Conservation (phyloP, 2,113 vertebrate genomes). For the Mustelus asterias region DNA sequence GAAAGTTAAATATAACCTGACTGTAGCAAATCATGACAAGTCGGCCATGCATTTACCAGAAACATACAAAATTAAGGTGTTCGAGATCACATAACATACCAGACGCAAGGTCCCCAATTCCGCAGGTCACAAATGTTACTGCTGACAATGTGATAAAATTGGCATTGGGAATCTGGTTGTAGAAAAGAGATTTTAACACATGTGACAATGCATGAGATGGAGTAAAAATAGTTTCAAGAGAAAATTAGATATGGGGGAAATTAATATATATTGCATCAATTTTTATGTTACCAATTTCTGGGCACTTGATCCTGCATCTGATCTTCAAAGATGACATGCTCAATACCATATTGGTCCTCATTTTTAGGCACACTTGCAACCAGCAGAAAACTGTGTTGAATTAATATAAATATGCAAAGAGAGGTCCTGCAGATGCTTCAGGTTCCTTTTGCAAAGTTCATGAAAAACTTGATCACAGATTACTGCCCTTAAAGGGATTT, state of each 20-base stretch:
- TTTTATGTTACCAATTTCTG: background rate
- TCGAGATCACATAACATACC: background rate
- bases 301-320: background rate
- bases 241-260: background rate
- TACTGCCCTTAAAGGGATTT: too few species aligned
- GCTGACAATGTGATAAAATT: background rate
- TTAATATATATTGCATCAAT: background rate
- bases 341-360: background rate
- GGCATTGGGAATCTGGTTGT: background rate
- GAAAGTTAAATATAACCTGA: background rate
- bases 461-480: too few species aligned
- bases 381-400: background rate
- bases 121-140: background rate
- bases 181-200: background rate
- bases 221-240: background rate
- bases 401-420: background rate
- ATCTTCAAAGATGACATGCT: background rate
- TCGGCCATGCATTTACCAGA: background rate
- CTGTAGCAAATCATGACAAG: background rate
- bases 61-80: background rate
- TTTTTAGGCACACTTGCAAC: background rate
- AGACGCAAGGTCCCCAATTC: background rate
- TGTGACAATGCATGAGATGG: background rate
- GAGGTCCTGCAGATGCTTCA: background rate
- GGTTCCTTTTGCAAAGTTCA: too few species aligned